Evolutionary conservation across 2,113 vertebrate genomes (phyloP).

Genomic region (Zeus faber): DNA sequence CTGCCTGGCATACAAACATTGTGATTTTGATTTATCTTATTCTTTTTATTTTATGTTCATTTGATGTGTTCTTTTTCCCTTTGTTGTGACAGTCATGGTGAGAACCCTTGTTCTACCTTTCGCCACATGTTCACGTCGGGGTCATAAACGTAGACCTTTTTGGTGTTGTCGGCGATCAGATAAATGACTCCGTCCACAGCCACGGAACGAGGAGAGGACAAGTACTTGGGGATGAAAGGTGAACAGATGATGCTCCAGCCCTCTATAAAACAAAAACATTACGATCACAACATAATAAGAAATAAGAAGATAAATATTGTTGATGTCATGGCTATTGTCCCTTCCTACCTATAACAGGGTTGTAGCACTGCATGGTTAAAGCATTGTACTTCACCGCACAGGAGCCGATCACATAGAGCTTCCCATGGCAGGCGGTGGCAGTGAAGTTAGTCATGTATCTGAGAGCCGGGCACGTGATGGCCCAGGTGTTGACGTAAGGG

Average conservation of each 20-base stretch:
- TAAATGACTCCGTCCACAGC: constrained; percentile 84
- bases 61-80: too few species aligned
- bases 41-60: too few species aligned
- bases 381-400: constrained; percentile 94
- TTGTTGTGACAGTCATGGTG: too few species aligned
- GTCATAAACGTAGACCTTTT: constrained; percentile 90
- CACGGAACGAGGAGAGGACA: constrained; percentile 88
- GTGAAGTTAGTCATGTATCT: constrained; percentile 97
- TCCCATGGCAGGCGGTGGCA: constrained; percentile 79
- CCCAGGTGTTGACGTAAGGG: constrained; percentile 88
- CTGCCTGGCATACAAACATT: too few species aligned
- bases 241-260: constrained; percentile 87
- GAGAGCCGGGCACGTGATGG: constrained; percentile 77
- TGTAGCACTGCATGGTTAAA: constrained; percentile 95
- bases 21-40: too few species aligned
- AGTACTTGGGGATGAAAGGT: constrained; percentile 94
- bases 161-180: constrained; percentile 95
- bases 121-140: constrained; percentile 94
- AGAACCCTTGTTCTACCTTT: constrained; percentile 86
- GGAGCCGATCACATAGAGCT: constrained; percentile 93
- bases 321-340: neutral
- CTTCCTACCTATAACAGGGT: constrained; percentile 85
- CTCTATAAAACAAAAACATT: constrained; percentile 72
- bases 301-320: neutral
- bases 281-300: neutral